These are phyloP conservation scores for Xenentodon cancila DNA, from an alignment of 2,797 vertebrate species.

Conservation along the genomic window DNA sequence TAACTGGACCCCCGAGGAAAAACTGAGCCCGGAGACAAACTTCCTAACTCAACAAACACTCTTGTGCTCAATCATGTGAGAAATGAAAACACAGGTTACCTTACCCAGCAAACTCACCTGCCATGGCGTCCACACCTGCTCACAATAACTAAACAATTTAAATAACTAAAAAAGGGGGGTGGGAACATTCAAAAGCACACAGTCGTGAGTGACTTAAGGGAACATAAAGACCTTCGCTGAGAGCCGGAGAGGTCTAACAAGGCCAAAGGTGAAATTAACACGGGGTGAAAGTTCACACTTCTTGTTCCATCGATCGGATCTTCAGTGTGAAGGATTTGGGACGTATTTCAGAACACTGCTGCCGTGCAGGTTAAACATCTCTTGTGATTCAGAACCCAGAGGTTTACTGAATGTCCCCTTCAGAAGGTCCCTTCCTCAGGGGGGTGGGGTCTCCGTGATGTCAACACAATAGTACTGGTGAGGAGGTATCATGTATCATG, in stretches of 20 bases:
- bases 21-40: no score
- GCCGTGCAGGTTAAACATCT: no score
- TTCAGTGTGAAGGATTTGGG: background rate
- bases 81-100: slow-evolving; percentile 40
- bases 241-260: background rate
- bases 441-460: background rate
- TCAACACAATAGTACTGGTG: no score
- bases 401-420: no score
- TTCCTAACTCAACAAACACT: no score
- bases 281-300: slow-evolving; percentile 80
- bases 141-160: no score
- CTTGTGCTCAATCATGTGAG: no score
- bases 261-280: slow-evolving; percentile 25
- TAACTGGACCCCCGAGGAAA: no score
- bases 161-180: background rate
- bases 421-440: background rate
- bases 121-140: background rate
- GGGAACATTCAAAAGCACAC: background rate
- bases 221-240: background rate
- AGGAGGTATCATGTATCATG: no score
- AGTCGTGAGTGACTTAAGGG: no score
- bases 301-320: slow-evolving; percentile 21
- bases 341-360: background rate
- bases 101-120: slow-evolving; percentile 66
- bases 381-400: no score